Conservation (phyloP, 2,888 invertebrate species). For the Tolmerus cingulatus region DNA sequence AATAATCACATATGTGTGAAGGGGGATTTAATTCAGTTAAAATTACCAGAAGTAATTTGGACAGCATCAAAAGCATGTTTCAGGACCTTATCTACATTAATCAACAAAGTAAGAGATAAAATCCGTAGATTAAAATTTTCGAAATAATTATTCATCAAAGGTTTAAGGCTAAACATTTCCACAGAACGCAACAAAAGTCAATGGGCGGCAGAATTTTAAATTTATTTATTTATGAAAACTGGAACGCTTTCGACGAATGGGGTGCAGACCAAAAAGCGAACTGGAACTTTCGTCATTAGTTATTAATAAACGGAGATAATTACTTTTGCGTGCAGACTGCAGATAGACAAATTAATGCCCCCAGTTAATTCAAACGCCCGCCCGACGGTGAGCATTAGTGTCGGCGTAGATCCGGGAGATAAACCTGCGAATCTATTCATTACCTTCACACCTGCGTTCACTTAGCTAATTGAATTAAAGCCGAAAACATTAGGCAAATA, state of each 20-base stretch:
- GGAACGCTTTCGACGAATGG: neutral
- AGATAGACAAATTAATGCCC: neutral
- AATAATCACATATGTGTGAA: neutral
- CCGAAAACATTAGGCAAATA: neutral
- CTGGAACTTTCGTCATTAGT: neutral
- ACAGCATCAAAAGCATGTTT: neutral
- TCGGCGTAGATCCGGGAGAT: neutral
- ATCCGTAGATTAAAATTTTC: neutral
- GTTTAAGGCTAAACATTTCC: neutral
- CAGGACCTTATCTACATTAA: neutral
- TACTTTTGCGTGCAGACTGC: constrained; percentile 7
- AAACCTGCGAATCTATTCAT: neutral
- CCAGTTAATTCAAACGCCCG: neutral
- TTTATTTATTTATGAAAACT: neutral
- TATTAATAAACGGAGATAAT: neutral
- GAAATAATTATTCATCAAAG: neutral
- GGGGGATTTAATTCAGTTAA: neutral
- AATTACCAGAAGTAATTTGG: neutral
- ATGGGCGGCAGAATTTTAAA: neutral
- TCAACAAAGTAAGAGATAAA: neutral
- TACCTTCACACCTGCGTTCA: neutral
- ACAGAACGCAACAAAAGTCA: neutral
- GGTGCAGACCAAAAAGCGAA: neutral
- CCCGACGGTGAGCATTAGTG: neutral
- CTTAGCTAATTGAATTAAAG: constrained; percentile 18